Base-by-base conservation (phyloP, 2,888 invertebrate genomes). In the Epistrophella euchroma region DNA sequence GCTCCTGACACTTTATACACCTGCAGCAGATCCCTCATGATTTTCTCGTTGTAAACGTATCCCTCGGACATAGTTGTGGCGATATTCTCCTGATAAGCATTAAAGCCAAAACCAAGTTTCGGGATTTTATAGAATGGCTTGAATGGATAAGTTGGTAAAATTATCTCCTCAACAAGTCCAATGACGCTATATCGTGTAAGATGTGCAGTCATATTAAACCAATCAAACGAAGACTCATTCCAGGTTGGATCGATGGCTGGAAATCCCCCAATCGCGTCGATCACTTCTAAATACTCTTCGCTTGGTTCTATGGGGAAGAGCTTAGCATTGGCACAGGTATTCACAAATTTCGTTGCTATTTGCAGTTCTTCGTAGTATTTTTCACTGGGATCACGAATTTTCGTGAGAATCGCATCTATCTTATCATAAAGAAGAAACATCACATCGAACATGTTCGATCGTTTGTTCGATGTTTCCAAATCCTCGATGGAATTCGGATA, bases 141-240 rank as follows among this genome's bases (percentile, higher is more conserved):
- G 35, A 90, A 92, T 0, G 92, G 91, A 80, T 90, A 88, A 43
- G 85, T 76, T 0, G 88, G 88, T 40, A 80, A 2, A 5, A 90
- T 89, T 0, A 84, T 32, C 13, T 92, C 91, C 22, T 89, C 80
- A 4, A 92, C 89, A 3, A 91, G 75, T 0, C 89, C 89, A 0
- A 40, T 19, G 13, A 83, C 82, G 0, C 90, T 91, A 43, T 89
- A 92, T 43, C 91, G 91, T 0, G 89, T 89, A 13, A 91, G 87
- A 37, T 91, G 89, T 7, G 92, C 88, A 72, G 90, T 91, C 91
- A 91, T 92, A 66, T 91, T 92, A 37, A 91, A 90, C 92, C 92
- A 91, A 72, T 90, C 89, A 28, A 92, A 91, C 5, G 87, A 88
- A 3, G 89, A 77, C 2, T 89, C 79, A 22, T 88, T 83, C 55